Percentiles rank a stretch among this genome's conserved stretches.
Evolutionary conservation across 2,797 vertebrate genomes (phyloP).

Genomic region (Sebastes iracundus): DNA sequence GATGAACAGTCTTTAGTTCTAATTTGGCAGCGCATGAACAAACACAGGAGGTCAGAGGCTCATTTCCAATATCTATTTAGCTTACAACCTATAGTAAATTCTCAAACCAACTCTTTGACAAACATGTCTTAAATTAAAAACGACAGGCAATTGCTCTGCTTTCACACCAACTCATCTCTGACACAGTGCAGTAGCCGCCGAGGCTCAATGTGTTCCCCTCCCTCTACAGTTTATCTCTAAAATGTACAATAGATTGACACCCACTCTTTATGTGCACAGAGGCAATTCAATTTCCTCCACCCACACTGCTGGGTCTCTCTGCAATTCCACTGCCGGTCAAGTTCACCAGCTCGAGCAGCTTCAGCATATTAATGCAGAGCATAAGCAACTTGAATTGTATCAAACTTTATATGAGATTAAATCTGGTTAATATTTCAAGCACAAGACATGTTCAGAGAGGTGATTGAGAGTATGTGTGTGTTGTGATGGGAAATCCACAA

Average conservation of each 20-base stretch:
- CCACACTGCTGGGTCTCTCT: constrained; percentile 62
- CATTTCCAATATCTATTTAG: neutral
- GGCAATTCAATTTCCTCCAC: constrained; percentile 77
- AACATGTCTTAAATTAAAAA: constrained; percentile 49
- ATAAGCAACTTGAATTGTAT: constrained; percentile 28
- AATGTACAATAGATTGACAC: constrained; percentile 76
- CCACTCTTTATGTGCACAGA: constrained; percentile 73
- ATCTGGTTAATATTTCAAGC: neutral
- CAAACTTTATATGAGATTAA: constrained; percentile 29
- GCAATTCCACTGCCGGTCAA: constrained; percentile 68
- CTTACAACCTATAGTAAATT: constrained; percentile 1
- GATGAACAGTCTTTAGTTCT: neutral
- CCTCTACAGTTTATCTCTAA: constrained; percentile 67
- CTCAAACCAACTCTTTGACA: constrained; percentile 27
- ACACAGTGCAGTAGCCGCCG: constrained; percentile 39
- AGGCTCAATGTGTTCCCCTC: constrained; percentile 49
- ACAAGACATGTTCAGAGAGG: neutral
- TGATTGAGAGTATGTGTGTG: neutral
- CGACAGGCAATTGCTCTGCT: constrained; percentile 43
- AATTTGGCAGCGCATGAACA: constrained; percentile 1
- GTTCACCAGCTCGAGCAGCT: constrained; percentile 69
- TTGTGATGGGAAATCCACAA: neutral
- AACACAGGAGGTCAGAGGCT: constrained; percentile 3
- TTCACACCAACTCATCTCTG: constrained; percentile 52
- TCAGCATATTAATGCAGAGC: constrained; percentile 53